Conservation (phyloP, 2,888 invertebrate species). For the Prenolepis imparis region DNA sequence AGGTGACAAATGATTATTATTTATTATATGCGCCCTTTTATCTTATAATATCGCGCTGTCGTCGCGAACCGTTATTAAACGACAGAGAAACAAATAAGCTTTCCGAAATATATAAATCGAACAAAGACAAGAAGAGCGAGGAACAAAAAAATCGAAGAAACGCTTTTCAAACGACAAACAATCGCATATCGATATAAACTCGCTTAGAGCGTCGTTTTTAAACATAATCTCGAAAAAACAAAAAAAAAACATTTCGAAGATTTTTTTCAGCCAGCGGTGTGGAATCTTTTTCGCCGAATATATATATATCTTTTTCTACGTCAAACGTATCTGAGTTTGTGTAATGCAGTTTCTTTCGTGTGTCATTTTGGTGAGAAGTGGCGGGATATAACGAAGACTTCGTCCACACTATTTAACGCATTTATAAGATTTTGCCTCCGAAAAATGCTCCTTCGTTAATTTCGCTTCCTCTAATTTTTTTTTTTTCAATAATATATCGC, state of each 20-base stretch:
- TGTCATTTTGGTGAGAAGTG: not conserved
- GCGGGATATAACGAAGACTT: conserved; percentile 30
- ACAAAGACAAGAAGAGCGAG: not conserved
- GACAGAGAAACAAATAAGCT: not conserved
- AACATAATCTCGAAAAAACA: not conserved
- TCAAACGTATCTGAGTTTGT: conserved; percentile 24
- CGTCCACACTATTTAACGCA: not conserved
- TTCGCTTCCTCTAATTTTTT: conserved; percentile 59
- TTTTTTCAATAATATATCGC: conserved; percentile 56
- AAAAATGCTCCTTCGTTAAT: conserved; percentile 63
- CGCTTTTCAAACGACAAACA: not conserved
- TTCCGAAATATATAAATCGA: not conserved
- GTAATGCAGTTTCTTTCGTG: conserved; percentile 2
- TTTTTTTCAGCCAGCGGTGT: not conserved
- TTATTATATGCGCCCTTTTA: not conserved
- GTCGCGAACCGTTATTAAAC: not conserved
- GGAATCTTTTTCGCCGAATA: too few relatives aligned
- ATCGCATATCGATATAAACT: not conserved
- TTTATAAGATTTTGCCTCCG: conserved; percentile 7
- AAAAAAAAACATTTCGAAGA: not conserved
- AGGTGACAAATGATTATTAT: not conserved
- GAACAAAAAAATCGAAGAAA: not conserved
- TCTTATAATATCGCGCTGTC: not conserved
- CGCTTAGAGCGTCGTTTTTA: not conserved
- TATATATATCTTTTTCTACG: not conserved